These are phyloP conservation scores for Brachionus rubens DNA, from an alignment of 1,140 invertebrate species.

Conservation along the genomic window DNA sequence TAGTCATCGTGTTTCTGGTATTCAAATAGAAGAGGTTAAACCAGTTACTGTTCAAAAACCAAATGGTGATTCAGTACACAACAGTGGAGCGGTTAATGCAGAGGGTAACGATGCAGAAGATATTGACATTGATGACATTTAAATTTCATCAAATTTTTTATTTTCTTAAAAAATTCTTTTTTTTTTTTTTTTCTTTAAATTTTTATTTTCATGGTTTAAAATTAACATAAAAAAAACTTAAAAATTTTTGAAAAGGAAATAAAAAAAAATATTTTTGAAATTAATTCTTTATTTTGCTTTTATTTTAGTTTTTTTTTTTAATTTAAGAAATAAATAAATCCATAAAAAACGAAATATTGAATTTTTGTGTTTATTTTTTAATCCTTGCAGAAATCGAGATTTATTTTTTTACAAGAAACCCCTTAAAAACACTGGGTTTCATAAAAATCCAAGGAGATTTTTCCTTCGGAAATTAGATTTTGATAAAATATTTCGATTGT, in stretches of 20 bases:
- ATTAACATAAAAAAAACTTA: not conserved
- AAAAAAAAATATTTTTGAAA: too few relatives aligned
- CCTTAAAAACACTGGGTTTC: too few relatives aligned
- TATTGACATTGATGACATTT: constrained; percentile 53
- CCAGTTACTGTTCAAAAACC: constrained; percentile 3
- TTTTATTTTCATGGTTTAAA: not conserved
- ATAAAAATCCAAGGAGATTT: too few relatives aligned
- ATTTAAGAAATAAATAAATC: too few relatives aligned
- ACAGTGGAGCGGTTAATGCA: constrained; percentile 23
- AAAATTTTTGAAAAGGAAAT: too few relatives aligned
- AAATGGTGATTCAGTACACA: constrained; percentile 19
- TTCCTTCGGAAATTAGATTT: too few relatives aligned
- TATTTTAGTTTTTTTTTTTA: not conserved
- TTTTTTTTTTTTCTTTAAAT: constrained; percentile 4
- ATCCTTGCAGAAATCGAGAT: too few relatives aligned
- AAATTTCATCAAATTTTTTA: constrained; percentile 45
- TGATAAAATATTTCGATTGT: too few relatives aligned
- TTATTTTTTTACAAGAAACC: too few relatives aligned
- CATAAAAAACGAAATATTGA: too few relatives aligned
- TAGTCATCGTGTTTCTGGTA: constrained; percentile 33
- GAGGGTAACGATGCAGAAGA: constrained; percentile 51
- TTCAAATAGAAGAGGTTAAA: constrained; percentile 16
- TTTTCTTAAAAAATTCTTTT: constrained; percentile 48
- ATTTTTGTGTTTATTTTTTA: too few relatives aligned
- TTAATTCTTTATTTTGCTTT: not conserved